phyloP scores from a whole-genome alignment of 2,113 vertebrate species.

The Columba janthina region DNA sequence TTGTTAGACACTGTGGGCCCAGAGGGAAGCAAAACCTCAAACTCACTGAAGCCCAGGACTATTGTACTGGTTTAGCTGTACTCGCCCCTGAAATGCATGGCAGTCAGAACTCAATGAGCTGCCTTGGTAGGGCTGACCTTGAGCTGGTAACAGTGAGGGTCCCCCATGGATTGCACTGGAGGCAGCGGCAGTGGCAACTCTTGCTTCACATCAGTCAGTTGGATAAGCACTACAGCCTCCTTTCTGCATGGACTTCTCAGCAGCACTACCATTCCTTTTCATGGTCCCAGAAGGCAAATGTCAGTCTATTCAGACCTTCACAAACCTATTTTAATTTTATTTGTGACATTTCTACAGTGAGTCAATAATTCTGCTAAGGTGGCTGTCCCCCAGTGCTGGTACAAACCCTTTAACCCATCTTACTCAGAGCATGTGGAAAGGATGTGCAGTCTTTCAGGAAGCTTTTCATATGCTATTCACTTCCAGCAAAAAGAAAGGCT shows the following conservation, averaged over 20 bases:
- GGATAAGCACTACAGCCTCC: not conserved
- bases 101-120: not conserved
- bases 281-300: not conserved
- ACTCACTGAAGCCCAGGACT: not conserved
- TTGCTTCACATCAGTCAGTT: accelerated
- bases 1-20: not conserved
- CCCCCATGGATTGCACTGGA: not conserved
- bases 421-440: not conserved
- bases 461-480: not conserved
- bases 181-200: not conserved
- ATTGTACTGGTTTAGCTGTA: not conserved
- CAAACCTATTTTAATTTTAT: not conserved
- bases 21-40: not conserved
- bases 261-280: not conserved
- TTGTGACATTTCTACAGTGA: not conserved
- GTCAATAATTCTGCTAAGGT: not conserved
- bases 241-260: not conserved
- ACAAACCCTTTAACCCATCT: not conserved
- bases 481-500: not conserved
- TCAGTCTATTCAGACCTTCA: not conserved
- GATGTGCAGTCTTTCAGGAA: not conserved
- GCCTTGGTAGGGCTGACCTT: not conserved
- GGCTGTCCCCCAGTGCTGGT: not conserved
- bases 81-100: not conserved
- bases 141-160: not conserved